Evolutionary conservation across 2,113 vertebrate species (phyloP).

Genomic region (Menura novaehollandiae): DNA sequence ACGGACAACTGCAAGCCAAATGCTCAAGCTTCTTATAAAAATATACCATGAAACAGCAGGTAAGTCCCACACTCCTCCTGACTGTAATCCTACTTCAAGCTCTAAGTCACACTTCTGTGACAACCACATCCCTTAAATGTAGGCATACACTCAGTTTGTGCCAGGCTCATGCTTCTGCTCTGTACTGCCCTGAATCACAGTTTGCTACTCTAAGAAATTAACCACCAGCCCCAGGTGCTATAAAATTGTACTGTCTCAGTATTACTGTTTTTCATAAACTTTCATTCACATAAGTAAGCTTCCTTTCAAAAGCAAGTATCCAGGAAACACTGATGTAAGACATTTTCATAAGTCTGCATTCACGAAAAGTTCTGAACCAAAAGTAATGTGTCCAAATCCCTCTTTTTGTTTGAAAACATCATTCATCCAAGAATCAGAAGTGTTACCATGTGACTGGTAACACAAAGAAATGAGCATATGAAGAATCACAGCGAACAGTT

Average conservation of each 20-base stretch:
- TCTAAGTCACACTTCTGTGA: neutral
- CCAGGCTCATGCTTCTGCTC: neutral
- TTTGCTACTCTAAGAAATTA: neutral
- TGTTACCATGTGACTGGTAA: neutral
- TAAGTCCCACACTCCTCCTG: neutral
- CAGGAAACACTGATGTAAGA: neutral
- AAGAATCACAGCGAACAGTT: conserved; percentile 6
- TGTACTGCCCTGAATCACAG: neutral
- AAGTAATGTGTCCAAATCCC: conserved; percentile 7
- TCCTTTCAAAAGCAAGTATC: neutral
- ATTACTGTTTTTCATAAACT: neutral
- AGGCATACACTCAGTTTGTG: neutral
- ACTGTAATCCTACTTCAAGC: neutral
- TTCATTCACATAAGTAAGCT: neutral
- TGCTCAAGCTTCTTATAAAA: neutral
- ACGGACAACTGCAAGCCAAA: neutral
- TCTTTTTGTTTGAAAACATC: conserved; percentile 41
- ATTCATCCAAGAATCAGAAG: conserved; percentile 38
- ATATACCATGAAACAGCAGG: neutral
- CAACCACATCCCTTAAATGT: neutral
- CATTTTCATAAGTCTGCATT: conserved; percentile 14
- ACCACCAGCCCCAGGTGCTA: neutral
- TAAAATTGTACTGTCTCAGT: neutral
- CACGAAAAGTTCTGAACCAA: conserved; percentile 13
- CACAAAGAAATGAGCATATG: conserved; percentile 3